Evolutionary conservation across 2,888 invertebrate species (phyloP).

Genomic region (Diachrysia chrysitis): DNA sequence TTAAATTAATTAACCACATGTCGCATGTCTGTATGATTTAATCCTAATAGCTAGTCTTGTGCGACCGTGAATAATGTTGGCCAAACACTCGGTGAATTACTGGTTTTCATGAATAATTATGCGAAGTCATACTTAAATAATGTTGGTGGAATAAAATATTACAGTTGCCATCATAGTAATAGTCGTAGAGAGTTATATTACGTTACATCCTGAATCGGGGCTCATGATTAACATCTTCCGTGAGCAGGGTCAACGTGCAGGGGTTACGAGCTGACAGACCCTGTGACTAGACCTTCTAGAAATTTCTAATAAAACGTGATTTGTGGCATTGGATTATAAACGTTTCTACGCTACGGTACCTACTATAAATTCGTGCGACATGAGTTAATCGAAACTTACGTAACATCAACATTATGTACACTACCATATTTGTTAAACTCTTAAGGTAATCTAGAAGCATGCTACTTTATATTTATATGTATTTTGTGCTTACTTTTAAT

Average conservation of each 20-base stretch:
- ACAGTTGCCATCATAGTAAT: slow-evolving; percentile 67
- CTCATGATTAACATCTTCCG: slow-evolving; percentile 86
- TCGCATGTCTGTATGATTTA: slow-evolving; percentile 28
- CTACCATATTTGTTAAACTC: not conserved
- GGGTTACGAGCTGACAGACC: slow-evolving; percentile 77
- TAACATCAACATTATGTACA: slow-evolving; percentile 24
- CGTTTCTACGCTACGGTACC: slow-evolving; percentile 22
- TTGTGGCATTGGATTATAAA: slow-evolving; percentile 40
- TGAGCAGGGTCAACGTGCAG: slow-evolving; percentile 80
- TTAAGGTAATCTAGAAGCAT: not conserved
- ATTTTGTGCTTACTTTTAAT: not conserved
- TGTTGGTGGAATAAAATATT: slow-evolving; percentile 45
- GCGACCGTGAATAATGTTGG: slow-evolving; percentile 32
- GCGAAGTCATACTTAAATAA: slow-evolving; percentile 26
- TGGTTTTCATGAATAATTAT: slow-evolving; percentile 42
- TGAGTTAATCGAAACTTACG: slow-evolving; percentile 15
- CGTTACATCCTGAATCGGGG: slow-evolving; percentile 64
- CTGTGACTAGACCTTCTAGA: slow-evolving; percentile 62
- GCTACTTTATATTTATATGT: not conserved
- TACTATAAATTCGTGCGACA: slow-evolving; percentile 32
- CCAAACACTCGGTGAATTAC: slow-evolving; percentile 34
- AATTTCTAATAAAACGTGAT: slow-evolving; percentile 59
- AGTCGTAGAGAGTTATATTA: slow-evolving; percentile 62
- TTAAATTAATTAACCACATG: slow-evolving; percentile 36
- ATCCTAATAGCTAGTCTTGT: slow-evolving; percentile 29